Evolutionary conservation across 2,113 vertebrate species (phyloP).

Genomic region (Numenius arquata): DNA sequence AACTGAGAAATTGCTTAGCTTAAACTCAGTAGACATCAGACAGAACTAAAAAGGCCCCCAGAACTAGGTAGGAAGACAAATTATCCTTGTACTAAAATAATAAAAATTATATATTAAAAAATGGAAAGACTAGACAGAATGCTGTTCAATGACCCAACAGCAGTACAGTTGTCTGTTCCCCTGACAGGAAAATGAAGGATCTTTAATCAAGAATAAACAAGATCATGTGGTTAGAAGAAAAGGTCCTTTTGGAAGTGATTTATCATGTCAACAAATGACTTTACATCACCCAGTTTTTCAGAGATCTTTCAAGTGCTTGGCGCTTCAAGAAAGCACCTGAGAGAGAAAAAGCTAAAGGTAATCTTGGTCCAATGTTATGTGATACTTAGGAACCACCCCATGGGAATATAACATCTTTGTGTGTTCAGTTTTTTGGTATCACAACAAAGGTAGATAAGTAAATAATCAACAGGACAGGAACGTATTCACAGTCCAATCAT

Average conservation of each 20-base stretch:
- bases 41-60: background rate
- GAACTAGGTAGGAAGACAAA: background rate
- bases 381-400: background rate
- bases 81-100: background rate
- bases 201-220: background rate
- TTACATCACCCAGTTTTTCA: background rate
- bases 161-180: background rate
- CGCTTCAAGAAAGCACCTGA: background rate
- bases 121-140: background rate
- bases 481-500: background rate
- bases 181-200: background rate
- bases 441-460: background rate
- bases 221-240: background rate
- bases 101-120: background rate
- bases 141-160: background rate
- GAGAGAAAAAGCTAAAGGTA: background rate
- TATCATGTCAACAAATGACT: background rate
- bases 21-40: background rate
- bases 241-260: background rate
- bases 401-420: background rate
- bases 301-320: background rate
- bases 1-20: background rate
- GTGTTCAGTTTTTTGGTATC: background rate
- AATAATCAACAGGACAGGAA: background rate
- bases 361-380: background rate